Percentiles rank a stretch among this genome's conserved stretches.
These are phyloP conservation scores for Tarsius wallacei DNA, from an alignment of 2,797 vertebrate genomes.

Conservation along the genomic window DNA sequence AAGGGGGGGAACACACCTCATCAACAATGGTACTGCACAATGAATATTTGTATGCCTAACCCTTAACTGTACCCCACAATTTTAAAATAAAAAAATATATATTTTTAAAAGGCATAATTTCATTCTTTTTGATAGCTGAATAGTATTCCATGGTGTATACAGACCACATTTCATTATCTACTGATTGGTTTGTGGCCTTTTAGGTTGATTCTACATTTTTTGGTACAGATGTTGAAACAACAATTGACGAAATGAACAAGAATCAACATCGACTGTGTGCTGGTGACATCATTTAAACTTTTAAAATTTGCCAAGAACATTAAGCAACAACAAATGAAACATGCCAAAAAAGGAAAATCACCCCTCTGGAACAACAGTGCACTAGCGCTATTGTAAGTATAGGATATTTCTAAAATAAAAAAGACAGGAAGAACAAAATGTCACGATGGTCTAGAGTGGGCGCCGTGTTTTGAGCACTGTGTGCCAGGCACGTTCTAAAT, in stretches of 20 bases:
- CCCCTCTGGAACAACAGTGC: not conserved
- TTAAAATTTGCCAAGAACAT: not conserved
- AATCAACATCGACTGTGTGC: not conserved
- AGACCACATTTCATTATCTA: too few relatives aligned
- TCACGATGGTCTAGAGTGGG: not conserved
- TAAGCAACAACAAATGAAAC: not conserved
- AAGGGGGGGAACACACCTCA: too few relatives aligned
- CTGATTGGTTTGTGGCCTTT: too few relatives aligned
- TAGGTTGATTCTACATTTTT: too few relatives aligned
- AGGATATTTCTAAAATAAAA: not conserved
- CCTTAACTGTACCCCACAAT: too few relatives aligned
- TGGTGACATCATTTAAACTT: not conserved
- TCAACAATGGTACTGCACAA: too few relatives aligned
- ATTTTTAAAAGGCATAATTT: too few relatives aligned
- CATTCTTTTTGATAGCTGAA: too few relatives aligned
- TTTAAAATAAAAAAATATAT: too few relatives aligned
- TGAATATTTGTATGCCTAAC: too few relatives aligned
- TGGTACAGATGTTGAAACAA: not conserved
- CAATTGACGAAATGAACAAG: not conserved
- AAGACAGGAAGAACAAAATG: not conserved
- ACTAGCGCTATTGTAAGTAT: not conserved
- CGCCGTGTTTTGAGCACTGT: not conserved
- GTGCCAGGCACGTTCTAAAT: not conserved
- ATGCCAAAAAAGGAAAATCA: not conserved
- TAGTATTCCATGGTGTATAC: too few relatives aligned